phyloP scores from a whole-genome alignment of 2,888 invertebrate species.

The Crossocerus cetratus region DNA sequence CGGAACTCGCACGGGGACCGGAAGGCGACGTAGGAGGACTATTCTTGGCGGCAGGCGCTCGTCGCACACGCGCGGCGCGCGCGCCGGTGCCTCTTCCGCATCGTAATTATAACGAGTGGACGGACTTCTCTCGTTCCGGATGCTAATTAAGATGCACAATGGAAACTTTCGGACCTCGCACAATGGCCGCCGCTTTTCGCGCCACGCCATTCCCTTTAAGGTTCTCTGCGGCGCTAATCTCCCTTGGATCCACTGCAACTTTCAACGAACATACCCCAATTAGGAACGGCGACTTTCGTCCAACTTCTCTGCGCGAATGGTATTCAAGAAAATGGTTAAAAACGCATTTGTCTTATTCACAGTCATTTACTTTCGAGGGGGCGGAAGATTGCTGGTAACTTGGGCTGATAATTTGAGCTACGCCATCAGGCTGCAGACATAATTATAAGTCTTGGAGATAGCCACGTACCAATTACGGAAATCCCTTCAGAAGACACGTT shows the following conservation, averaged over 20 bases:
- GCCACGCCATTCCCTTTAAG: background rate
- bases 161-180: slow-evolving; percentile 12
- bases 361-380: too few relatives aligned
- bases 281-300: too few relatives aligned
- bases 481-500: slow-evolving; percentile 27
- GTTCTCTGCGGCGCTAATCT: too few relatives aligned
- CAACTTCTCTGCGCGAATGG: too few relatives aligned
- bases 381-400: too few relatives aligned
- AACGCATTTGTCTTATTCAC: too few relatives aligned
- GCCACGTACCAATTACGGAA: slow-evolving; percentile 33
- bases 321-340: too few relatives aligned
- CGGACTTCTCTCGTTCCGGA: slow-evolving; percentile 49
- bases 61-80: background rate
- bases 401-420: too few relatives aligned
- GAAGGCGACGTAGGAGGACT: slow-evolving; percentile 49
- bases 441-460: slow-evolving; percentile 17
- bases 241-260: too few relatives aligned
- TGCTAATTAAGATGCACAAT: slow-evolving; percentile 42
- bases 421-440: background rate
- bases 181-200: slow-evolving; percentile 24
- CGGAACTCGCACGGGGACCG: slow-evolving; percentile 60
- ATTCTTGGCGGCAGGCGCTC: slow-evolving; percentile 24
- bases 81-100: slow-evolving; percentile 51
- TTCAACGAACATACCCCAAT: too few relatives aligned
- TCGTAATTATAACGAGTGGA: slow-evolving; percentile 50